A percentile compares a stretch with the other conserved stretches of the same genome.
Evolutionary conservation across 2,888 invertebrate genomes (phyloP).

Genomic region (Apamea monoglypha): DNA sequence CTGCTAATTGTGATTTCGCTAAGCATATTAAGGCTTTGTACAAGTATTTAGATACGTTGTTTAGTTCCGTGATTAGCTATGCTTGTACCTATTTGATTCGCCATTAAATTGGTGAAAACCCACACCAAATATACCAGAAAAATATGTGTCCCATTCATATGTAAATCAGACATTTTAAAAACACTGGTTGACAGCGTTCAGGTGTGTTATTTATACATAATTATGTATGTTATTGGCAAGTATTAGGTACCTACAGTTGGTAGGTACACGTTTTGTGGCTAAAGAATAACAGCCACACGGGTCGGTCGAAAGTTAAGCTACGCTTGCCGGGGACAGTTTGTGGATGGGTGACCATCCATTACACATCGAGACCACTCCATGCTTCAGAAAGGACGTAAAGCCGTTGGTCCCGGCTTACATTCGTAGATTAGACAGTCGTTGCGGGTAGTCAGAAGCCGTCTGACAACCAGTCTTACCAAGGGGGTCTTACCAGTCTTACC

Average conservation of each 20-base stretch:
- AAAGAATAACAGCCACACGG: background rate
- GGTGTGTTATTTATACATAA: background rate
- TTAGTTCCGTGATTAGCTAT: background rate
- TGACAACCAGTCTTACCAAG: background rate
- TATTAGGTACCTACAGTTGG: background rate
- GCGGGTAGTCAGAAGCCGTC: background rate
- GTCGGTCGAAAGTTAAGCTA: background rate
- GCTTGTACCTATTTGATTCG: background rate
- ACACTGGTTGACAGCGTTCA: background rate
- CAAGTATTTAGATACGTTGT: background rate
- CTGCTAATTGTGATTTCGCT: background rate
- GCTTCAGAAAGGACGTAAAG: background rate
- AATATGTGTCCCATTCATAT: slow-evolving; percentile 35
- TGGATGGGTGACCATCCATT: background rate
- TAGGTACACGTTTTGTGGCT: background rate
- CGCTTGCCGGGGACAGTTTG: background rate
- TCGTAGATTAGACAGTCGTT: background rate
- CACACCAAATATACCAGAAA: background rate
- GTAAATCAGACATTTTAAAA: slow-evolving; percentile 6
- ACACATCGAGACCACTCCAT: background rate
- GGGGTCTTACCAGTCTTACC: background rate
- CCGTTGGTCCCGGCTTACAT: background rate
- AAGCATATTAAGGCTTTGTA: background rate
- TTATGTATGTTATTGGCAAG: background rate
- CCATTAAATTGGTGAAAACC: background rate